Base-by-base conservation (phyloP, 2,113 vertebrate genomes). In the Epinephelus cyanopodus region DNA sequence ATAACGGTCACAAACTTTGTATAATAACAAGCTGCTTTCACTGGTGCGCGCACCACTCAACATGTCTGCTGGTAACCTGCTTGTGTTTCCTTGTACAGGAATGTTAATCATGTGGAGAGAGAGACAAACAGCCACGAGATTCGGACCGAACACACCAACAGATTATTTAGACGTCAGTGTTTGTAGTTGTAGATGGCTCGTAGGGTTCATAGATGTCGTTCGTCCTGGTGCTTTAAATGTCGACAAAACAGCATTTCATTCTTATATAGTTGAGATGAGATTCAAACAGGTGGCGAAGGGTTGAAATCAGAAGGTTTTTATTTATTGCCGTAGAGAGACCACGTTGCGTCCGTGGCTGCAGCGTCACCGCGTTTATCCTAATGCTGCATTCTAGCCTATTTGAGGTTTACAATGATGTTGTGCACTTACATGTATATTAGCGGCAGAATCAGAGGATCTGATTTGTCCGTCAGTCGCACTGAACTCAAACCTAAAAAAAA, bases 241-340 rank as follows among this genome's bases (percentile, higher is more conserved):
- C 71, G 63, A 52, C 60, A 61, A 75, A 68, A 77, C 63, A 87
- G 83, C 88, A 85, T 88, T 91, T 90, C 64, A 70, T 79, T 82
- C 47, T 42, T 47, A 15, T 37, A 5, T 45, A 53, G 58, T 79
- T 72, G 37, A 57, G 74, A 81, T 82, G 47, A 87, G 81, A 84
- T 88, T 81, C 15, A 68, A 79, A 39, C 68, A 50, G 39, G 29
- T 5, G 52, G 33, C 56, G 3, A 19, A 68, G 15, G 54, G 62
- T 47, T 61, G 6, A 48, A 68, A 33, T 17, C 47, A 9, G 10
- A 61, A 25, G 61, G 50, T 21, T 47, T 53, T 65, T 50, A 60
- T 71, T 66, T 65, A 67, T 57, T n/a, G 42, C 69, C 4, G 77
- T n/a, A 47, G 18, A 52, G 10, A 54, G 17, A 17, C 14, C 15